Conservation (phyloP, 53 echinoderm and acorn worm genomes). For the Pentamera pediparva region DNA sequence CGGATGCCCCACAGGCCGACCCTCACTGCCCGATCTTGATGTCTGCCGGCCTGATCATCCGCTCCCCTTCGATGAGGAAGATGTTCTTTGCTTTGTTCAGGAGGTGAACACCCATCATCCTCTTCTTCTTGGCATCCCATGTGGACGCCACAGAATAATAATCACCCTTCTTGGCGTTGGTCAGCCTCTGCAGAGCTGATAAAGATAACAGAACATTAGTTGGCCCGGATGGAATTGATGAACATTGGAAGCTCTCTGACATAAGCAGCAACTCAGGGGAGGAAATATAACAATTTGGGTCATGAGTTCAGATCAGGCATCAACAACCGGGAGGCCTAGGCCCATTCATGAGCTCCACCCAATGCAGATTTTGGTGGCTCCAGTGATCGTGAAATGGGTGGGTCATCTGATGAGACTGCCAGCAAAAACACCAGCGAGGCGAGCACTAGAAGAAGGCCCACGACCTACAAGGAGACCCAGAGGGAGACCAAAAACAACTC, state of each 20-base stretch:
- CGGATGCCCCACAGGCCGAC: neutral
- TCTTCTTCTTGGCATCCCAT: constrained; percentile 60
- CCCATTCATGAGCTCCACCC: too few relatives aligned
- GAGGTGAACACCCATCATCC: constrained; percentile 66
- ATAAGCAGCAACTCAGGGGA: neutral
- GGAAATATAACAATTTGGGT: neutral
- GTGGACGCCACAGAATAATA: constrained; percentile 68
- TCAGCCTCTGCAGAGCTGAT: constrained; percentile 70
- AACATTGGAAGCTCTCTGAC: too few relatives aligned
- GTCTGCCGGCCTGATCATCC: constrained; percentile 82
- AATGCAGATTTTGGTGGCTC: too few relatives aligned
- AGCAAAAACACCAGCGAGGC: too few relatives aligned
- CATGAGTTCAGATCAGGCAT: neutral
- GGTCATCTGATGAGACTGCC: too few relatives aligned
- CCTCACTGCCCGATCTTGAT: constrained; percentile 66
- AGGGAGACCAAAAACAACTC: too few relatives aligned
- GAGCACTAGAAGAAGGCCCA: too few relatives aligned
- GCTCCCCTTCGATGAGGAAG: constrained; percentile 86
- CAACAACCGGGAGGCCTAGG: too few relatives aligned
- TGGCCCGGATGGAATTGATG: too few relatives aligned
- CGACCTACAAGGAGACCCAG: too few relatives aligned
- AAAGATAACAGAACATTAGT: too few relatives aligned
- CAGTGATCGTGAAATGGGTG: too few relatives aligned
- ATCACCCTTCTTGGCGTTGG: constrained; percentile 79
- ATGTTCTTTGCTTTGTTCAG: constrained; percentile 81